A percentile compares a stretch with the other conserved stretches of the same genome.
These are phyloP conservation scores for Mantis religiosa DNA, from an alignment of 2,888 invertebrate genomes.

Conservation along the genomic window DNA sequence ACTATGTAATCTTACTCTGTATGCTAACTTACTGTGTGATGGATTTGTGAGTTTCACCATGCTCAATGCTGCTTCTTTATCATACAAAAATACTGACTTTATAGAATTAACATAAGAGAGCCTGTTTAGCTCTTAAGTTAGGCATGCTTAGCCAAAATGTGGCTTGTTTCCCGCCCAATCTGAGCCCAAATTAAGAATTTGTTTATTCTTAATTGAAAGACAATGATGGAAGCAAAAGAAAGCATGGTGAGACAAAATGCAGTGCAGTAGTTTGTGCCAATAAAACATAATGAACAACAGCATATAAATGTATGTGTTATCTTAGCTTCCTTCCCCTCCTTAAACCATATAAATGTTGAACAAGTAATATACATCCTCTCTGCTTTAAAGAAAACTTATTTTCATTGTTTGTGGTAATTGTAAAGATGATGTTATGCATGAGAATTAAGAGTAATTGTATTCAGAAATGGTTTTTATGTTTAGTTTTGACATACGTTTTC, in stretches of 20 bases:
- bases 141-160: not conserved
- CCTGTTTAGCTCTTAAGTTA: not conserved
- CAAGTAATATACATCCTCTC: not conserved
- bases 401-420: not conserved
- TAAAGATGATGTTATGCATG: not conserved
- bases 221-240: not conserved
- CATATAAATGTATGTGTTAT: not conserved
- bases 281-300: not conserved
- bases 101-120: not conserved
- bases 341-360: not conserved
- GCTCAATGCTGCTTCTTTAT: constrained; percentile 3
- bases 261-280: not conserved
- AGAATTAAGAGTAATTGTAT: not conserved
- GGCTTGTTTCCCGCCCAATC: not conserved
- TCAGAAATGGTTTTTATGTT: not conserved
- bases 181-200: not conserved
- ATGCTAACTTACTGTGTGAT: not conserved
- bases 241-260: not conserved
- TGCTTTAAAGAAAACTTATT: not conserved
- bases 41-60: not conserved
- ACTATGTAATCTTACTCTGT: not conserved
- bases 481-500: not conserved
- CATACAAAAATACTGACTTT: not conserved
- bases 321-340: not conserved
- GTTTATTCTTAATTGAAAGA: not conserved